Evolutionary conservation across 2,797 vertebrate species (phyloP).

Genomic region (Hippopotamyrus pictus): DNA sequence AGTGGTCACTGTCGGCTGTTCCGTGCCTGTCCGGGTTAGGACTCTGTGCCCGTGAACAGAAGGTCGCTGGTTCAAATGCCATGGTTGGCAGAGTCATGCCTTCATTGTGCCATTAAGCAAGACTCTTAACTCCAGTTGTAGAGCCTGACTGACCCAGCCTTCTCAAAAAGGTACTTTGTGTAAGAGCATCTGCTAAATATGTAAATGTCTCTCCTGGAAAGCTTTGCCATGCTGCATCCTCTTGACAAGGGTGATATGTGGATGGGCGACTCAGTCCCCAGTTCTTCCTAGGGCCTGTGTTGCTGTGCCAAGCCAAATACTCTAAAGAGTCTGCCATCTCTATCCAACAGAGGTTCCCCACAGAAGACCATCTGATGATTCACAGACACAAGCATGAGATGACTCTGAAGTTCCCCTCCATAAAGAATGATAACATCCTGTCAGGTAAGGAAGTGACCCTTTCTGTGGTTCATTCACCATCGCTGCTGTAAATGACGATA

Average conservation of each 20-base stretch:
- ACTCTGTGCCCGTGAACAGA: background rate
- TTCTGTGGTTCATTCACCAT: background rate
- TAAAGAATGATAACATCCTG: conserved; percentile 98
- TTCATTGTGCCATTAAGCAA: background rate
- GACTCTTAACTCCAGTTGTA: background rate
- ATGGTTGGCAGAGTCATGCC: background rate
- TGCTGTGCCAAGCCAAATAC: background rate
- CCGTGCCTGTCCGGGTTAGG: background rate
- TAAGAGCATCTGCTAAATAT: background rate
- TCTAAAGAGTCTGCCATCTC: background rate
- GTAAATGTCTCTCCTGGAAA: background rate
- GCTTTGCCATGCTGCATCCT: background rate
- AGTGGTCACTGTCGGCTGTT: background rate
- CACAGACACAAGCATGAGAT: conserved; percentile 99
- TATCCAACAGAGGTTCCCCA: conserved; percentile 84
- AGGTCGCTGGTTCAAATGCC: background rate
- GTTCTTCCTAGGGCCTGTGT: background rate
- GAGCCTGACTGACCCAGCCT: background rate
- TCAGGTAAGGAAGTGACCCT: conserved; percentile 79
- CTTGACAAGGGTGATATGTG: background rate
- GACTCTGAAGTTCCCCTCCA: conserved; percentile 98
- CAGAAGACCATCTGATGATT: conserved; percentile 99
- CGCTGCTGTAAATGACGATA: background rate
- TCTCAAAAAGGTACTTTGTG: background rate
- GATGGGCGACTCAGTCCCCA: background rate